Evolutionary conservation across 2,797 vertebrate species (phyloP).

Genomic region (Sciurus vulgaris): DNA sequence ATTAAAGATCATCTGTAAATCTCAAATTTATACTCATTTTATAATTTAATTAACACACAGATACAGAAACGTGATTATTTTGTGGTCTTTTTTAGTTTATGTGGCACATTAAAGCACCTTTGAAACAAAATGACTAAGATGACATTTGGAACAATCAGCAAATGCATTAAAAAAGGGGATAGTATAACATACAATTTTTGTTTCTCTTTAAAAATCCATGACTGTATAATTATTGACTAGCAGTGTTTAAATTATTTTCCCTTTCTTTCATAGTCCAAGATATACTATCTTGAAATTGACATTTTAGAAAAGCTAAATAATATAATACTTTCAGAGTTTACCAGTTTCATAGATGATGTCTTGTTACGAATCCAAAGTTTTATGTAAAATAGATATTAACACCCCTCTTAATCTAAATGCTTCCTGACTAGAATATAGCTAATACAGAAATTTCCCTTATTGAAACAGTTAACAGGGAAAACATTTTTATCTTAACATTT

Average conservation of each 20-base stretch:
- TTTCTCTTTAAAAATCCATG: conserved; percentile 87
- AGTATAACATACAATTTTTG: conserved; percentile 87
- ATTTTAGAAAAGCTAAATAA: conserved; percentile 41
- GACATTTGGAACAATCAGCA: conserved; percentile 66
- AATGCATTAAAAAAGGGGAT: conserved; percentile 91
- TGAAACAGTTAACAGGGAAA: conserved; percentile 54
- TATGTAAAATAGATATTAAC: conserved; percentile 22
- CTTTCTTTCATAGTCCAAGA: conserved; percentile 60
- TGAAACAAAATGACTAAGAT: conserved; percentile 60
- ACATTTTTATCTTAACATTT: conserved; percentile 12
- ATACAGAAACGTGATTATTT: no score
- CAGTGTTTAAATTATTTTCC: conserved; percentile 73
- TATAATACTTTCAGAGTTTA: conserved; percentile 58
- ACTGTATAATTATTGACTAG: conserved; percentile 85
- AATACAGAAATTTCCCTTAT: neutral
- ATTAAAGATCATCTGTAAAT: conserved; percentile 54
- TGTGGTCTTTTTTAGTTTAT: neutral
- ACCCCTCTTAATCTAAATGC: conserved; percentile 40
- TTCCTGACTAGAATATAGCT: conserved; percentile 33
- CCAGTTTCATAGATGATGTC: conserved; percentile 16
- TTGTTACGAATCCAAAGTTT: conserved; percentile 31
- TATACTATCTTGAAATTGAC: conserved; percentile 62
- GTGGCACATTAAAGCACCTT: conserved; percentile 43
- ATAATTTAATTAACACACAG: conserved; percentile 29
- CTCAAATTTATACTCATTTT: conserved; percentile 61